Percentiles rank a stretch among this genome's conserved stretches.
Evolutionary conservation across 2,113 vertebrate genomes (phyloP).

Genomic region (Tichodroma muraria): DNA sequence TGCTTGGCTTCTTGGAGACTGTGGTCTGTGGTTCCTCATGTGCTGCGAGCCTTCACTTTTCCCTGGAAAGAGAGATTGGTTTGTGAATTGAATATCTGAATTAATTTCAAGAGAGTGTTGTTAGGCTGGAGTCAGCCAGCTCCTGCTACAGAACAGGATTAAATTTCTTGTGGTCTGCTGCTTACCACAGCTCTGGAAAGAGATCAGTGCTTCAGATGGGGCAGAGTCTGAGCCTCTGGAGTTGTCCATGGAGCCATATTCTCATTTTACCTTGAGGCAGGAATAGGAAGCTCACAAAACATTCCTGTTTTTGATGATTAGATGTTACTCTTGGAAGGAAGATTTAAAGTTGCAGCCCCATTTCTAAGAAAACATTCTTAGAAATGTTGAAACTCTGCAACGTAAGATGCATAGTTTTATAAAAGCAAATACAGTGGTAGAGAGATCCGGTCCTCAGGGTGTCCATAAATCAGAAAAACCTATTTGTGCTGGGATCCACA

Average conservation of each 20-base stretch:
- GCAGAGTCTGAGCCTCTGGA: background rate
- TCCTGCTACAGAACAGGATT: background rate
- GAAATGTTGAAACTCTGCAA: background rate
- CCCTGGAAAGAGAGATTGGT: background rate
- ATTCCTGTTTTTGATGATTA: background rate
- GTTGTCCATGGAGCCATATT: background rate
- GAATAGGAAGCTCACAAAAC: background rate
- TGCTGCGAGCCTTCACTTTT: background rate
- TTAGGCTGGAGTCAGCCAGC: background rate
- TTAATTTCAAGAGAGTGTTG: background rate
- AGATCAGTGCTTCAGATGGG: background rate
- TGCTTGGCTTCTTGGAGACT: background rate
- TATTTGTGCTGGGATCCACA: background rate
- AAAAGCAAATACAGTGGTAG: background rate
- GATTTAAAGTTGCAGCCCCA: background rate
- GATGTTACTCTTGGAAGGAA: conserved; percentile 33
- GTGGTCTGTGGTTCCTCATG: background rate
- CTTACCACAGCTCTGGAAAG: background rate
- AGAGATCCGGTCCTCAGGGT: background rate
- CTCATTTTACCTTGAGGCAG: background rate
- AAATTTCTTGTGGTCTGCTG: background rate
- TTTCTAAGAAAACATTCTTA: background rate
- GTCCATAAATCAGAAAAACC: background rate
- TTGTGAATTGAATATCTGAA: background rate
- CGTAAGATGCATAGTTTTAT: background rate